phyloP scores from a whole-genome alignment of 2,113 vertebrate species.

The Chauna torquata region DNA sequence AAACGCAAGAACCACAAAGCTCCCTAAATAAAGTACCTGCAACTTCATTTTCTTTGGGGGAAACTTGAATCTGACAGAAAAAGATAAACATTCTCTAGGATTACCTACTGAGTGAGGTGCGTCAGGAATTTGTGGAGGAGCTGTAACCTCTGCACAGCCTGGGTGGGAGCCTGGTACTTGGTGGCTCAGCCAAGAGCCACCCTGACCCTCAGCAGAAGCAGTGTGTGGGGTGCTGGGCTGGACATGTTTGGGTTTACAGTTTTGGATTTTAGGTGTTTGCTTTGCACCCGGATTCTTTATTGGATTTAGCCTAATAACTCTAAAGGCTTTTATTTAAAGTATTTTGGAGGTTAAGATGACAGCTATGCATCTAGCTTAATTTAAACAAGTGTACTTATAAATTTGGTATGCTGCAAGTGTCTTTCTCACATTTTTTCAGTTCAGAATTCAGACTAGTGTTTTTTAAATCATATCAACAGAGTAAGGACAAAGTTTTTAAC shows the following conservation, averaged over 20 bases:
- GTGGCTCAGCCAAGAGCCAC: background rate
- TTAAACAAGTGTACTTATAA: background rate
- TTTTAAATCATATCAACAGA: background rate
- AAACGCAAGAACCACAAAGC: background rate
- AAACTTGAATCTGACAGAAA: background rate
- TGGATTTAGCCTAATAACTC: background rate
- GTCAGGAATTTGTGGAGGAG: background rate
- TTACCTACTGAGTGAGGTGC: background rate
- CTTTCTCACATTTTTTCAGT: background rate
- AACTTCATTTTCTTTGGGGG: background rate
- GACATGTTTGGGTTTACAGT: background rate
- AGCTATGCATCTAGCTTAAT: background rate
- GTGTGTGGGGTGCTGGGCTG: rapidly evolving
- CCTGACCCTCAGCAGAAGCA: background rate
- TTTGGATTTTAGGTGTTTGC: background rate
- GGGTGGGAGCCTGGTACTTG: background rate
- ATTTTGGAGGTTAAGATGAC: background rate
- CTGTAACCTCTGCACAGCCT: background rate
- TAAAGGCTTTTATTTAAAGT: background rate
- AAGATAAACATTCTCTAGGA: background rate
- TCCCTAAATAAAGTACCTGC: background rate
- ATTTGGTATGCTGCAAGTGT: background rate
- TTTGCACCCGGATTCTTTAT: background rate
- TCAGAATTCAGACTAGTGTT: background rate
- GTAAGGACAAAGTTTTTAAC: background rate